Conservation (phyloP, 2,113 vertebrate genomes). For the Oostethus manadensis region DNA sequence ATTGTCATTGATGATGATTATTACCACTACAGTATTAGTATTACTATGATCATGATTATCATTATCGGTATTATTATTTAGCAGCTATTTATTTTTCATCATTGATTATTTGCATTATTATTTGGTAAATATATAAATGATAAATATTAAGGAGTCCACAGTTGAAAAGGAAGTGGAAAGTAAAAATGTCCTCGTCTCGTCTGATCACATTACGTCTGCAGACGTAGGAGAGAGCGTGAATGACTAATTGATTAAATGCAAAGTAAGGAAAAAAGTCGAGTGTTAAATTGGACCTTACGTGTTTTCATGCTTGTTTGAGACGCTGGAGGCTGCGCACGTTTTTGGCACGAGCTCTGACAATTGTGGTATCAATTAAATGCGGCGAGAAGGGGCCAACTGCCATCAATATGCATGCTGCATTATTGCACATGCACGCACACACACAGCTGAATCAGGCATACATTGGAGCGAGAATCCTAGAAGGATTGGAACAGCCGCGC, state of each 20-base stretch:
- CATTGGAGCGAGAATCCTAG: constrained; percentile 10
- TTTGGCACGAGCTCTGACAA: constrained; percentile 30
- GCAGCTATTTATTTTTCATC: no score
- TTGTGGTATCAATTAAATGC: constrained; percentile 46
- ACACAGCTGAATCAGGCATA: constrained; percentile 3
- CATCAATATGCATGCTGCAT: constrained; percentile 37
- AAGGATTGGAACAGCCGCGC: constrained; percentile 31
- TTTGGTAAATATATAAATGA: no score
- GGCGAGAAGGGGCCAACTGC: constrained; percentile 51
- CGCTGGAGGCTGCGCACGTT: neutral
- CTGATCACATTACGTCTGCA: neutral
- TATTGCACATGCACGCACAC: constrained; percentile 8
- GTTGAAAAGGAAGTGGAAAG: neutral
- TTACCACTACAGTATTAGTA: no score
- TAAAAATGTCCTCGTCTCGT: neutral
- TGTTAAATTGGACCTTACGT: constrained; percentile 25
- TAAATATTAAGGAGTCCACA: neutral
- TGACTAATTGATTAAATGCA: constrained; percentile 5
- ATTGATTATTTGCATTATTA: no score
- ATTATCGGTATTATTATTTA: no score
- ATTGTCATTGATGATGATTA: no score
- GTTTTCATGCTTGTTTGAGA: constrained; percentile 18
- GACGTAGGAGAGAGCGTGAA: neutral
- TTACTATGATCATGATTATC: no score
- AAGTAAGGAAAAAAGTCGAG: constrained; percentile 10